phyloP scores from a whole-genome alignment of 2,113 vertebrate species.

The Blennius ocellaris region DNA sequence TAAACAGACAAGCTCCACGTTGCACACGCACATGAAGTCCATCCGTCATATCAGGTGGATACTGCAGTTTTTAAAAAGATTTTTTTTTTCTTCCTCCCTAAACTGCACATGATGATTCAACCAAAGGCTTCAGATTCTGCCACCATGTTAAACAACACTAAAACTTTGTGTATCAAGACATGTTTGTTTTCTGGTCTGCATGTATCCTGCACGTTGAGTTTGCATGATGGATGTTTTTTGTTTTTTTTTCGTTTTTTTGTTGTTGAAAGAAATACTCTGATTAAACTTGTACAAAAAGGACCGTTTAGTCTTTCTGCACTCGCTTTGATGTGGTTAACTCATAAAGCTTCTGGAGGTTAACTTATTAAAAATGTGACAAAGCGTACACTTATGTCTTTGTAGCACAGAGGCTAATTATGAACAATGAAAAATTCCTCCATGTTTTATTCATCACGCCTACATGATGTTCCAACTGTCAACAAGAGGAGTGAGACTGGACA shows the following conservation, averaged over 20 bases:
- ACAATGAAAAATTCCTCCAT: slow-evolving; percentile 46
- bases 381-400: slow-evolving; percentile 29
- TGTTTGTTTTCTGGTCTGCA: slow-evolving; percentile 46
- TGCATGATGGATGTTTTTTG: slow-evolving; percentile 68
- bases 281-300: slow-evolving; percentile 48
- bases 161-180: slow-evolving; percentile 4
- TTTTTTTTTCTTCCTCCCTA: too few species aligned
- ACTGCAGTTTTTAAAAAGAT: too few species aligned
- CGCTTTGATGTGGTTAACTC: slow-evolving; percentile 23
- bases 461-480: too few species aligned
- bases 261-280: slow-evolving; percentile 22
- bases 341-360: slow-evolving; percentile 13
- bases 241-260: too few species aligned
- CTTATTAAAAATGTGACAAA: slow-evolving; percentile 6
- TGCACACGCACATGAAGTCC: too few species aligned
- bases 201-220: slow-evolving; percentile 64
- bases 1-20: not conserved
- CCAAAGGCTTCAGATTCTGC: slow-evolving; percentile 48
- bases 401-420: slow-evolving; percentile 34
- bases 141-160: slow-evolving; percentile 25
- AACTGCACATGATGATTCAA: slow-evolving; percentile 25
- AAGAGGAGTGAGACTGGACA: too few species aligned
- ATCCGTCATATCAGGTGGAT: too few species aligned
- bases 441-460: slow-evolving; percentile 23
- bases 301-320: slow-evolving; percentile 48